Conservation (phyloP, 2,113 vertebrate species). For the Myiozetetes cayanensis region DNA sequence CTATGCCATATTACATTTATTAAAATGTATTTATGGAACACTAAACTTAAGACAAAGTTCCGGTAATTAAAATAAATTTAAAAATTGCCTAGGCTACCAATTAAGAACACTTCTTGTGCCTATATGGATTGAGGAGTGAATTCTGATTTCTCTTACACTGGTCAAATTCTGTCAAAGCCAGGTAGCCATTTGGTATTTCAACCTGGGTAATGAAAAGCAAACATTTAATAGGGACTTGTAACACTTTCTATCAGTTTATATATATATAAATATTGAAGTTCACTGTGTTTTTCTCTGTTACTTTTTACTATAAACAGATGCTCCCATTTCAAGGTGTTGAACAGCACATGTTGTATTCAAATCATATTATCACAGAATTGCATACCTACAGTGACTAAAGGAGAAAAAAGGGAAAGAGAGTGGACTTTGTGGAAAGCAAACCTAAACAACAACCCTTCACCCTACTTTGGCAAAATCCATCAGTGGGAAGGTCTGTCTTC, state of each 20-base stretch:
- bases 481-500: neutral
- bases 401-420: neutral
- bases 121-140: neutral
- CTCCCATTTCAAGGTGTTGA: neutral
- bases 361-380: neutral
- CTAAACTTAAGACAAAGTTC: neutral
- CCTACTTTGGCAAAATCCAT: neutral
- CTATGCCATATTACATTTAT: neutral
- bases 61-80: conserved; percentile 15
- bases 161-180: neutral
- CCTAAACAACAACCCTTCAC: neutral
- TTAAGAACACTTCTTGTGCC: neutral
- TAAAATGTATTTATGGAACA: conserved; percentile 34
- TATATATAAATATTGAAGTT: neutral
- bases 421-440: neutral
- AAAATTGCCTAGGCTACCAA: neutral
- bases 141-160: neutral
- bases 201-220: neutral
- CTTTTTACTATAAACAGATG: neutral
- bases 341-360: neutral
- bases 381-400: neutral
- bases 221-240: neutral
- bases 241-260: neutral
- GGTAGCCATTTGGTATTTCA: neutral
- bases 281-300: neutral